phyloP scores from a whole-genome alignment of 1,140 invertebrate species.

The Planococcus citri region DNA sequence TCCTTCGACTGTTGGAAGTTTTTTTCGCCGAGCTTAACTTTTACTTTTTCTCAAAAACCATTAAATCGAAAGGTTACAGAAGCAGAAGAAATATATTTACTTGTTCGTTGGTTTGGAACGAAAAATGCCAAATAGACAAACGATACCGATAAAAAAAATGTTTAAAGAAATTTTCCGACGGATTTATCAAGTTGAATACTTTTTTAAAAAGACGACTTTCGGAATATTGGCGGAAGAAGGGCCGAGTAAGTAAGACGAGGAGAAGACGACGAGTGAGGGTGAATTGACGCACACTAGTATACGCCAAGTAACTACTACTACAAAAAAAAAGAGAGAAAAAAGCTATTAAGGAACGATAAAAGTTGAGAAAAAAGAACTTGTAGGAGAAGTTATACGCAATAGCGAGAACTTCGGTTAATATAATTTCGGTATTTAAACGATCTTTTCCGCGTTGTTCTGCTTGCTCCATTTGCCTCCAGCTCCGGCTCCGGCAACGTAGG shows the following conservation, averaged over 20 bases:
- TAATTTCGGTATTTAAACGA: slow-evolving; percentile 15
- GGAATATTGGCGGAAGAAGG: not conserved
- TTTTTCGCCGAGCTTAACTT: no score
- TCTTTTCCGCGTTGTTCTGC: not conserved
- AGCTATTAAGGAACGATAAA: slow-evolving; percentile 16
- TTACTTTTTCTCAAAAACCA: not conserved
- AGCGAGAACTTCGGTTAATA: slow-evolving; percentile 11
- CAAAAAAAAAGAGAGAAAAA: not conserved
- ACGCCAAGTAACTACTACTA: not conserved
- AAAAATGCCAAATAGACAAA: slow-evolving; percentile 15
- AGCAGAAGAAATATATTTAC: slow-evolving; percentile 17
- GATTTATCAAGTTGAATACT: slow-evolving; percentile 16
- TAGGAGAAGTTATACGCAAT: not conserved
- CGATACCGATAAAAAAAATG: slow-evolving; percentile 14
- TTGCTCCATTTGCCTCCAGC: no score
- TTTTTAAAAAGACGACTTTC: not conserved
- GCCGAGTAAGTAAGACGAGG: not conserved
- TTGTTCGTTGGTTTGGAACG: slow-evolving; percentile 18
- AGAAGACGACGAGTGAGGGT: not conserved
- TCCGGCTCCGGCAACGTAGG: no score
- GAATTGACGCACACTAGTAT: not conserved
- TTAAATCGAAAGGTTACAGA: slow-evolving; percentile 18
- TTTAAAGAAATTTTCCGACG: slow-evolving; percentile 18
- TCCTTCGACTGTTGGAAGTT: no score
- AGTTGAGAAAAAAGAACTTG: not conserved